phyloP scores from a whole-genome alignment of 2,113 vertebrate genomes.

The Dicerorhinus sumatrensis region DNA sequence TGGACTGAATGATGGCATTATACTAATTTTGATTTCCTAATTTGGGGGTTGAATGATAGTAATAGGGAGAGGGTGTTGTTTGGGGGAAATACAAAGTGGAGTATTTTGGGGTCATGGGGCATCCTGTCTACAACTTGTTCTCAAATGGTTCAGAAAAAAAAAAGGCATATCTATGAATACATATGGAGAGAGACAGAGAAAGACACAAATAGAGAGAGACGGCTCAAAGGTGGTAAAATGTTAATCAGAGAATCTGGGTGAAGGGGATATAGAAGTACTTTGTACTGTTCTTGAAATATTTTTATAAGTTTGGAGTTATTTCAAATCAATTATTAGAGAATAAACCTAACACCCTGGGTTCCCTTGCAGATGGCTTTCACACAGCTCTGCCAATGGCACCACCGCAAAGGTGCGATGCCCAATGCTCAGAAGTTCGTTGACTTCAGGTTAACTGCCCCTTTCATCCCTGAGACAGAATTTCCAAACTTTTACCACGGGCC shows the following conservation, averaged over 20 bases:
- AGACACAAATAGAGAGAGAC: background rate
- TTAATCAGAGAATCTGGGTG: background rate
- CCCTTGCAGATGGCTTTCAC: background rate
- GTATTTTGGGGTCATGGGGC: background rate
- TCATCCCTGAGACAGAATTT: background rate
- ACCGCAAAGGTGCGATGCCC: background rate
- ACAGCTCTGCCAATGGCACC: background rate
- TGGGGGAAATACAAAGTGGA: background rate
- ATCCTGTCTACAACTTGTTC: background rate
- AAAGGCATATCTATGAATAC: background rate
- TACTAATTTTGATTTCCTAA: slow-evolving; percentile 24
- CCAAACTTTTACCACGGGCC: background rate
- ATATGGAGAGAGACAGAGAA: background rate
- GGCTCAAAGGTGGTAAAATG: background rate
- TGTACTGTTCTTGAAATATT: background rate
- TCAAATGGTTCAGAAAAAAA: background rate
- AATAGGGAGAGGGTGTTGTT: background rate
- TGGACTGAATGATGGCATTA: background rate
- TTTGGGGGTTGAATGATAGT: background rate
- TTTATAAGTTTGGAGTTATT: background rate
- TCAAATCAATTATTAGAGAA: background rate
- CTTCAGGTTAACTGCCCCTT: background rate
- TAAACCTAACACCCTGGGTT: no score
- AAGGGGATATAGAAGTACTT: background rate
- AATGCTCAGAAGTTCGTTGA: no score